Conservation (phyloP, 2,888 invertebrate species). For the Stegophylla sp. region DNA sequence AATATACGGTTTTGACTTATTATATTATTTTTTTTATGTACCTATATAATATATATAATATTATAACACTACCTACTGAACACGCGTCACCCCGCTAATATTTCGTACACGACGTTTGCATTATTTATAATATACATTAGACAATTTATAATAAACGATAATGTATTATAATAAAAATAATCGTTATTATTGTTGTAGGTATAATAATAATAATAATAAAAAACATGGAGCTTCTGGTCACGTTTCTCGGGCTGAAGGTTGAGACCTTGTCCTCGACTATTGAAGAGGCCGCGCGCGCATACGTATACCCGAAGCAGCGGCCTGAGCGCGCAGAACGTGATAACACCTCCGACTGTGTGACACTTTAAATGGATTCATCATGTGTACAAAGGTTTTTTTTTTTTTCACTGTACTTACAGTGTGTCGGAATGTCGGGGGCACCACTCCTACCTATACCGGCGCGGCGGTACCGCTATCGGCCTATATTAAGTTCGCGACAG, state of each 20-base stretch:
- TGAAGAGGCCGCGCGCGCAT: conserved; percentile 44
- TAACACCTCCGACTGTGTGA: conserved; percentile 58
- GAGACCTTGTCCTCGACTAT: conserved; percentile 57
- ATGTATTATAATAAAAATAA: conserved; percentile 56
- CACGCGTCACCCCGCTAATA: conserved; percentile 22
- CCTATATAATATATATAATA: too few relatives aligned
- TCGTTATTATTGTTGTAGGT: conserved; percentile 53
- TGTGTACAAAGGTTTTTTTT: conserved; percentile 39
- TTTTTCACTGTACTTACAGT: conserved; percentile 8
- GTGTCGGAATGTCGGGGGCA: conserved; percentile 38
- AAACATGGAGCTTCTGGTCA: conserved; percentile 50
- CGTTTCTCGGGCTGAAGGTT: conserved; percentile 53
- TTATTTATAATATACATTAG: too few relatives aligned
- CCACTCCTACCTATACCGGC: conserved; percentile 48
- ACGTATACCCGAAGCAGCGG: conserved; percentile 40
- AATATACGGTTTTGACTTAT: not conserved
- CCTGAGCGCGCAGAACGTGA: conserved; percentile 56
- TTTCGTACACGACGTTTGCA: conserved; percentile 29
- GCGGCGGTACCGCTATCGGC: conserved; percentile 57
- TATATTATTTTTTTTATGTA: not conserved
- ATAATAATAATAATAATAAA: too few relatives aligned
- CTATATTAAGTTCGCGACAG: conserved; percentile 54
- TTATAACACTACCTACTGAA: too few relatives aligned
- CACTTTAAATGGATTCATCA: conserved; percentile 50
- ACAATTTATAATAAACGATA: conserved; percentile 46